phyloP scores from a whole-genome alignment of 2,113 vertebrate genomes.

The Girardinichthys multiradiatus region DNA sequence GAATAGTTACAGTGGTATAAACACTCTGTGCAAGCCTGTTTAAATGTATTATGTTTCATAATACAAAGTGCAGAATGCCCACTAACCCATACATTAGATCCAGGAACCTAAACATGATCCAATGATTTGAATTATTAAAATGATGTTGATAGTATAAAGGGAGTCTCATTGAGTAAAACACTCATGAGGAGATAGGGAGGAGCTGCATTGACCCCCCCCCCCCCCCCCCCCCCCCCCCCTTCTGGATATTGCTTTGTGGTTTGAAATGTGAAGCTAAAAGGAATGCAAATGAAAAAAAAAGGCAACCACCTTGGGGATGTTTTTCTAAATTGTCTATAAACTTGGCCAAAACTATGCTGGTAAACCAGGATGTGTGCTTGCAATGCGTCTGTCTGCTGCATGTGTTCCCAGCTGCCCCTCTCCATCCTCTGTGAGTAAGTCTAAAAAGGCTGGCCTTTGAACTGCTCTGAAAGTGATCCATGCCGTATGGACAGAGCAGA shows the following conservation, averaged over 20 bases:
- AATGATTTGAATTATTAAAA: conserved; percentile 2
- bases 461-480: conserved; percentile 79
- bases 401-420: conserved; percentile 76
- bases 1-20: too few relatives aligned
- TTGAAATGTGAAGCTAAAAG: conserved; percentile 60
- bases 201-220: conserved; percentile 31
- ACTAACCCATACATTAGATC: not conserved
- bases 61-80: not conserved
- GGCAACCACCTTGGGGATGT: conserved; percentile 40
- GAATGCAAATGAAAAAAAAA: conserved; percentile 52
- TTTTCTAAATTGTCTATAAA: conserved; percentile 62
- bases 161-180: conserved; percentile 44
- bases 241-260: conserved; percentile 22
- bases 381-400: conserved; percentile 50
- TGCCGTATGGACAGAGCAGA: conserved; percentile 79
- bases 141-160: conserved; percentile 48
- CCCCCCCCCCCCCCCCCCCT: conserved; percentile 24
- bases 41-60: not conserved
- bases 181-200: conserved; percentile 54
- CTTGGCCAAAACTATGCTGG: conserved; percentile 56
- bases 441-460: conserved; percentile 79
- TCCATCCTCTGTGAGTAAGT: conserved; percentile 67
- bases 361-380: conserved; percentile 62
- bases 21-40: too few relatives aligned
- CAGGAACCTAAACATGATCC: not conserved